Evolutionary conservation across 2,888 invertebrate species (phyloP), one percentile per base, ranked within the genome.

Genomic region (Noctua comes): DNA sequence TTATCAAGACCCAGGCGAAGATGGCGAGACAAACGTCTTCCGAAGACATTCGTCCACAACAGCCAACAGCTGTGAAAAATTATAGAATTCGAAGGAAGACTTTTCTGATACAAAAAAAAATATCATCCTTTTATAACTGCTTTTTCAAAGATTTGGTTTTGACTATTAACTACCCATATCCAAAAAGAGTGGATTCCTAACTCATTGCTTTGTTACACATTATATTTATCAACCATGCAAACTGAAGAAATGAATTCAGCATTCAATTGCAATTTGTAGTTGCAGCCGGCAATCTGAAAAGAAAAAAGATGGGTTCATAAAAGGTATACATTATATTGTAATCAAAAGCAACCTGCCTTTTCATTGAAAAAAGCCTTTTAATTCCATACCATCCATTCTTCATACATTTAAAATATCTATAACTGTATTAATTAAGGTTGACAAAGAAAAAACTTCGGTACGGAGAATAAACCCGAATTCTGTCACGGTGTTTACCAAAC

Each of bases 401-500:
- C 68, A 1, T 68, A 68, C 71, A 64, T n/a, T 74, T 66, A 69
- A 72, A 82, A 82, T 85, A 82, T 62, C 66, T 78, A 65, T 76
- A 81, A 71, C 78, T 71, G 82, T 76, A 86, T 77, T 83, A 86
- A 75, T 85, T 79, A 80, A 84, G 46, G 72, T 85, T 66, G 69
- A 82, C 84, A 80, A 83, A 83, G 79, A 78, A 81, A 82, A 85
- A 87, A 78, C 13, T 80, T 59, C 46, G 16, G 77, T 64, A 77
- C 70, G 71, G 65, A 72, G 68, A 69, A 65, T 40, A 66, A 73
- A 81, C 70, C 79, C 54, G 74, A 76, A 82, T 79, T 72, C 82
- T 81, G 86, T 78, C 84, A 88, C 84, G 78, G 83, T 76, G 82
- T 87, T 83, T 79, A 82, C 85, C 86, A 85, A 88, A 91, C 88